phyloP scores from a whole-genome alignment of 2,888 invertebrate species.

The Lycia hirtaria region DNA sequence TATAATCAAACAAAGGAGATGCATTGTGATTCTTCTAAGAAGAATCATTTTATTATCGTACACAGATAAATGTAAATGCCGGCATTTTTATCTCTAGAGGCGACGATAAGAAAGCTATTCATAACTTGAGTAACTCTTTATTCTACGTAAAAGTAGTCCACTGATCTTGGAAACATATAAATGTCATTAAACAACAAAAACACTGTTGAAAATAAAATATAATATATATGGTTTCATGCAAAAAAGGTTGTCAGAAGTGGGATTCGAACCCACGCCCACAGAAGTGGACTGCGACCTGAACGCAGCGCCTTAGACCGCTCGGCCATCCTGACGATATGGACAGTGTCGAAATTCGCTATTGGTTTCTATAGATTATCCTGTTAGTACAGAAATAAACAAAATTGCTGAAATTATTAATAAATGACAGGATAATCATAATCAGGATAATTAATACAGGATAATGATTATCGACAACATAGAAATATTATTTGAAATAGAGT shows the following conservation, averaged over 20 bases:
- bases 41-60: not conserved
- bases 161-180: too few species aligned
- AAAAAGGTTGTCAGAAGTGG: constrained; percentile 57
- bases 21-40: constrained; percentile 5
- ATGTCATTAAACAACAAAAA: not conserved
- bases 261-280: constrained; percentile 66
- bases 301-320: constrained; percentile 66
- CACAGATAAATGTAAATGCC: not conserved
- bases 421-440: too few species aligned
- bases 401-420: not conserved
- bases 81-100: not conserved
- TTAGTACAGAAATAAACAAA: constrained; percentile 7
- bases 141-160: too few species aligned
- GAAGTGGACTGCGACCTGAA: constrained; percentile 66
- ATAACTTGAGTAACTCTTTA: not conserved
- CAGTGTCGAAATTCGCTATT: not conserved
- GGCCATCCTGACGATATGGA: constrained; percentile 53
- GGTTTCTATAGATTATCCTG: not conserved
- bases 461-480: too few species aligned
- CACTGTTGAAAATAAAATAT: not conserved
- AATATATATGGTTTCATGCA: constrained; percentile 6
- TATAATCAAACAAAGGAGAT: too few species aligned
- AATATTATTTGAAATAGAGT: too few species aligned
- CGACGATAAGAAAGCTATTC: constrained; percentile 1
- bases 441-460: too few species aligned